Percentiles rank a stretch among this genome's conserved stretches.
phyloP scores from a whole-genome alignment of 2,113 vertebrate genomes.

The Neotoma lepida region DNA sequence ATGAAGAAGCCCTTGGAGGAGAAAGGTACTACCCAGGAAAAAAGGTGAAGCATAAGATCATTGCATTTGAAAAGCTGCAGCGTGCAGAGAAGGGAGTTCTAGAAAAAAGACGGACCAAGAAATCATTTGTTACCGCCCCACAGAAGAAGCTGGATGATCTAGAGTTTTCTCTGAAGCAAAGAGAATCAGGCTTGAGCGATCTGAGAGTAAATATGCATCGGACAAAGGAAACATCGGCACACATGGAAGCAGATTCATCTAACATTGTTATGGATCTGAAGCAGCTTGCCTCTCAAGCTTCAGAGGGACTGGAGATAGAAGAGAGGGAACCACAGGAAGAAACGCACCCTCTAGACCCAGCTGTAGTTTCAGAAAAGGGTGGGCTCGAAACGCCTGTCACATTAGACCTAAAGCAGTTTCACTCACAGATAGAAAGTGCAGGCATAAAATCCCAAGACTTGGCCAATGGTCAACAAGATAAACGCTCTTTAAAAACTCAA shows the following conservation, averaged over 20 bases:
- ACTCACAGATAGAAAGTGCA: constrained; percentile 62
- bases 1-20: constrained; percentile 55
- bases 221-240: constrained; percentile 56
- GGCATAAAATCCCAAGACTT: constrained; percentile 57
- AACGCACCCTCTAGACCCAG: constrained; percentile 26
- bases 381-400: constrained; percentile 15
- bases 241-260: constrained; percentile 53
- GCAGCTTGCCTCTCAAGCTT: constrained; percentile 45
- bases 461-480: constrained; percentile 51
- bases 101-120: constrained; percentile 72
- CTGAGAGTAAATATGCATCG: neutral
- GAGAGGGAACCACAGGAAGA: constrained; percentile 67
- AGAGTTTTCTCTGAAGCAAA: constrained; percentile 74
- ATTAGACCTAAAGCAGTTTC: constrained; percentile 75
- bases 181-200: constrained; percentile 58
- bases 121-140: constrained; percentile 54
- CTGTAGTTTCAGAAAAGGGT: constrained; percentile 52
- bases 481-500: constrained; percentile 33
- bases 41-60: constrained; percentile 64
- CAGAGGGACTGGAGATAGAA: constrained; percentile 64
- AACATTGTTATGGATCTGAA: constrained; percentile 71
- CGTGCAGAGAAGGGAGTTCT: constrained; percentile 46
- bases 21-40: constrained; percentile 65
- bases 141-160: constrained; percentile 71
- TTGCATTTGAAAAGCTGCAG: constrained; percentile 73